Percentiles rank a stretch among this genome's conserved stretches.
Evolutionary conservation across 2,113 vertebrate species (phyloP).

Genomic region (Ellobius talpinus): DNA sequence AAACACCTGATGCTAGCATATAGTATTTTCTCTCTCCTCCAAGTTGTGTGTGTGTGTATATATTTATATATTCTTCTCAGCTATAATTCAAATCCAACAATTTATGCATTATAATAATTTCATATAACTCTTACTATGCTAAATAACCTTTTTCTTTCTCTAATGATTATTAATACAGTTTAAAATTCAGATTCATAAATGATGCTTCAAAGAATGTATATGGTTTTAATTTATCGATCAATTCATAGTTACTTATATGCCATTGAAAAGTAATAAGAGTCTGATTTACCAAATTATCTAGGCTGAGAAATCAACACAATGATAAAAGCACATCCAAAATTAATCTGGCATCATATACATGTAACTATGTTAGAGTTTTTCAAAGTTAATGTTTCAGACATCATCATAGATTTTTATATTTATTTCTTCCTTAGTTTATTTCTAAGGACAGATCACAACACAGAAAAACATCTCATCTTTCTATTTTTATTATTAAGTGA

Average conservation of each 20-base stretch:
- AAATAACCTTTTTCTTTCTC: constrained; percentile 43
- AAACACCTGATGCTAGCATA: constrained; percentile 21
- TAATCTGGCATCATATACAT: constrained; percentile 3
- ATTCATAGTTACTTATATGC: neutral
- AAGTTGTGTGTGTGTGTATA: neutral
- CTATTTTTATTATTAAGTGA: constrained; percentile 43
- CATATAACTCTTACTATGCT: neutral
- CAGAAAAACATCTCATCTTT: constrained; percentile 17
- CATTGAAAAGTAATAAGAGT: constrained; percentile 10
- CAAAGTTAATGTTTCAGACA: constrained; percentile 25
- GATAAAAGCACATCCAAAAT: constrained; percentile 36
- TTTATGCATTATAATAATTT: constrained; percentile 32
- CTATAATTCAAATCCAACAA: neutral
- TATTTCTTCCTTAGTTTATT: constrained; percentile 53
- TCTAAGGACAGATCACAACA: neutral
- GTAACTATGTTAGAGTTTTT: constrained; percentile 24
- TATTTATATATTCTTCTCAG: neutral
- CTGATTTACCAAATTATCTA: constrained; percentile 44
- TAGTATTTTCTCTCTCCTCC: neutral
- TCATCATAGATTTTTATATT: neutral
- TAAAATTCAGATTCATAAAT: constrained; percentile 47
- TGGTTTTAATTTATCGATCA: constrained; percentile 32
- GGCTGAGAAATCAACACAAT: constrained; percentile 34
- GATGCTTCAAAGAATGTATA: constrained; percentile 15
- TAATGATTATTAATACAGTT: constrained; percentile 28